These are phyloP conservation scores for Andinoacara biseriatus DNA, from an alignment of 2,113 vertebrate genomes.

Conservation along the genomic window DNA sequence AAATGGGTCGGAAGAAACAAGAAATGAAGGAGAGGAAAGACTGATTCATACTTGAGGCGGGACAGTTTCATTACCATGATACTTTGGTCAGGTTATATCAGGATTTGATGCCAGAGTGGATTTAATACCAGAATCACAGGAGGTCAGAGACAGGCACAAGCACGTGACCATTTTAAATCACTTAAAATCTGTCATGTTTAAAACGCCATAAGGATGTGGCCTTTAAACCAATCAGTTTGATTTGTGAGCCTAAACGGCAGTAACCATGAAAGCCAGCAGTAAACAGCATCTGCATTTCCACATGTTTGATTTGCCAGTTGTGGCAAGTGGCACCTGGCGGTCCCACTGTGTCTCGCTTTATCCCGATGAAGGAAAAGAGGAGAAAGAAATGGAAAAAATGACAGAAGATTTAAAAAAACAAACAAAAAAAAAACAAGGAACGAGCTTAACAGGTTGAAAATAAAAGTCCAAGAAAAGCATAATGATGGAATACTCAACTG, in stretches of 20 bases:
- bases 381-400: constrained; percentile 13
- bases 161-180: not conserved
- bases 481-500: not conserved
- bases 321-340: not conserved
- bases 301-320: not conserved
- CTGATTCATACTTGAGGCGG: not conserved
- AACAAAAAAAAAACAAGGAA: not conserved
- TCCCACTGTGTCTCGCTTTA: not conserved
- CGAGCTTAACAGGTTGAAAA: constrained; percentile 15
- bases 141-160: not conserved
- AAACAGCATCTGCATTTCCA: constrained; percentile 1
- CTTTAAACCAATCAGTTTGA: not conserved
- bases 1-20: not conserved
- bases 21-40: not conserved
- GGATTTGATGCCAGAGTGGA: not conserved
- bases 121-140: not conserved
- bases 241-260: not conserved
- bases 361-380: not conserved
- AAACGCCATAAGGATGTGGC: not conserved
- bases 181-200: not conserved
- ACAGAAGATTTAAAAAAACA: not conserved
- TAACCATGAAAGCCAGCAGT: not conserved
- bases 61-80: not conserved
- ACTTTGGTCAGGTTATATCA: not conserved
- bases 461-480: constrained; percentile 14